Base-by-base conservation (phyloP, 2,888 invertebrate genomes). In the Heliconius aoede region DNA sequence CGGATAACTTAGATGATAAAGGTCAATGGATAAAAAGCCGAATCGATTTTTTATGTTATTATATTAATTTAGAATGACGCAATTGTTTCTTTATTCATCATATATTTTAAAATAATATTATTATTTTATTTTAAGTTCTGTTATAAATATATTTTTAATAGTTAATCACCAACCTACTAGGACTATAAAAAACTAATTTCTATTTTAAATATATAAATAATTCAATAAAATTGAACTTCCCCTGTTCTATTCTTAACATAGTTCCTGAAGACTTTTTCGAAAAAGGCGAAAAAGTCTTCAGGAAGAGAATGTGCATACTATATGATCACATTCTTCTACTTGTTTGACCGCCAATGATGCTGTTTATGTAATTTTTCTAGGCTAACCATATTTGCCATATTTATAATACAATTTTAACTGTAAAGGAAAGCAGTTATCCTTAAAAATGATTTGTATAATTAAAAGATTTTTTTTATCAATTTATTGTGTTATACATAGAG, bases 271-370 rank as follows among this genome's bases (percentile, higher is more conserved):
- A 40, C 13, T 40, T 13, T 21, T 46, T 46, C n/a, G n/a, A n/a
- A n/a, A n/a, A n/a, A n/a, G n/a, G n/a, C 76, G 74, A 78, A 81
- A 78, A 78, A 77, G 79, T 79, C 74, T 76, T 73, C 80, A 80
- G 80, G 83, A 82, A 82, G 80, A 78, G 76, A 81, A 78, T 77
- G 74, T 77, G n/a, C n/a, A 64, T 15, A 72, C 72, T 60, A 74
- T 72, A 68, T 74, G 71, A 69, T 65, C 26, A 40, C 65, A 61
- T 77, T 76, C 67, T 61, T 68, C 76, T 72, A 73, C 72, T 74
- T 21, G 69, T 73, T 76, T 46, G 74, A 73, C 32, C 61, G 61
- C 9, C 69, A 76, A 55, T 73, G 69, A 36, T 74, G 61, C 28
- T 78, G 26, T 72, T 26, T 72, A 24, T 24, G 60, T 40, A 40